A percentile compares a stretch with the other conserved stretches of the same genome.
These are phyloP conservation scores for Drosophila kohkoa DNA, from an alignment of 1,140 invertebrate genomes.

Conservation along the genomic window DNA sequence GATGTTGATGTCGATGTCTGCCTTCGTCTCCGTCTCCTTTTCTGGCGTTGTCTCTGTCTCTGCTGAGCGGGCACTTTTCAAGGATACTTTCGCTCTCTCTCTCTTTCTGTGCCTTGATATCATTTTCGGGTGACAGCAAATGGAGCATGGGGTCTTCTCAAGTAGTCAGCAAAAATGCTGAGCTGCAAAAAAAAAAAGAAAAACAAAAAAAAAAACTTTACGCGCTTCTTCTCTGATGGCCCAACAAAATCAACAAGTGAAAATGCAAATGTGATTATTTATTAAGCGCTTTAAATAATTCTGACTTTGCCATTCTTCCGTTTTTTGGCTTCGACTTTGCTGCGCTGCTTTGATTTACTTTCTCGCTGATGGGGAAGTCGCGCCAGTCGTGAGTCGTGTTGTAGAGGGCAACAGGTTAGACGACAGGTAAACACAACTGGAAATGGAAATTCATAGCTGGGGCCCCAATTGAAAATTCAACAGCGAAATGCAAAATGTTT, in stretches of 20 bases:
- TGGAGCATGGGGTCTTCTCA: neutral
- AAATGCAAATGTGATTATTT: slow-evolving; percentile 83
- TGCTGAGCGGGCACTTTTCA: slow-evolving; percentile 51
- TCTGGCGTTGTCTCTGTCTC: neutral
- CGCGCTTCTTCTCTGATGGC: slow-evolving; percentile 20
- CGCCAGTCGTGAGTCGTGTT: neutral
- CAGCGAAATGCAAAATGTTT: slow-evolving; percentile 66
- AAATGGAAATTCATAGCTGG: slow-evolving; percentile 65
- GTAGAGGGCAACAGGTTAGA: slow-evolving; percentile 46
- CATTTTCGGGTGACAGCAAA: neutral
- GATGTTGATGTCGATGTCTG: slow-evolving; percentile 44
- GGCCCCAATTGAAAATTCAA: slow-evolving; percentile 72
- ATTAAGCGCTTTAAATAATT: slow-evolving; percentile 82
- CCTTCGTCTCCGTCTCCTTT: slow-evolving; percentile 3
- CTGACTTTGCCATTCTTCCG: slow-evolving; percentile 27
- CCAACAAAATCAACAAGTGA: slow-evolving; percentile 80
- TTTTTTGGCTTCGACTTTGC: neutral
- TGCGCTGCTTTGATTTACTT: slow-evolving; percentile 41
- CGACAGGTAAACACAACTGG: slow-evolving; percentile 36
- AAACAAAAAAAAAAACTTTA: slow-evolving; percentile 9
- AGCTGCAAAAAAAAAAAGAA: slow-evolving; percentile 18
- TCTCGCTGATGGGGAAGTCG: neutral
- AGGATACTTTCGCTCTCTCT: slow-evolving; percentile 8
- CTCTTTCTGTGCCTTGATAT: neutral
- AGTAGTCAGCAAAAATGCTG: slow-evolving; percentile 41